phyloP scores from a whole-genome alignment of 2,113 vertebrate genomes.

The Sphaerodactylus townsendi region DNA sequence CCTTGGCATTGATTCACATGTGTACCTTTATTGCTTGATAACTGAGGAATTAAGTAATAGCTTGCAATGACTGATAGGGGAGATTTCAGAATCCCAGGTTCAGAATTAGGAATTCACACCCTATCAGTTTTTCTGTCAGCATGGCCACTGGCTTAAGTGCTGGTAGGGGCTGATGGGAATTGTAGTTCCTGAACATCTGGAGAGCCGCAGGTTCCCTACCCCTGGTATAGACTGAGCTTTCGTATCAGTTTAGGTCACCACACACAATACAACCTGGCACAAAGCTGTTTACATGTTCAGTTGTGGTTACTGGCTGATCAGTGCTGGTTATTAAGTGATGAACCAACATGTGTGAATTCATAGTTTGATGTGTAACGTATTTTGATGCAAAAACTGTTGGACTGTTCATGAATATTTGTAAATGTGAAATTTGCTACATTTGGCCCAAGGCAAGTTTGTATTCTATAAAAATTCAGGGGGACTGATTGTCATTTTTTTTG shows the following conservation, averaged over 20 bases:
- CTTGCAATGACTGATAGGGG: too few relatives aligned
- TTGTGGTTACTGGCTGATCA: not conserved
- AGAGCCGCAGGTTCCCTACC: too few relatives aligned
- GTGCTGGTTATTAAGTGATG: not conserved
- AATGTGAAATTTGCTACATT: not conserved
- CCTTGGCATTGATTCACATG: not conserved
- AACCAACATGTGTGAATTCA: not conserved
- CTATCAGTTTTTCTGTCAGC: too few relatives aligned
- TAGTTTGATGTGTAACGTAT: not conserved
- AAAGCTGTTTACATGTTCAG: not conserved
- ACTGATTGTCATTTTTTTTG: not conserved
- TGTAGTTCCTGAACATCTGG: too few relatives aligned
- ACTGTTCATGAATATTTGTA: not conserved
- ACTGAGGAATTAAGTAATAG: not conserved
- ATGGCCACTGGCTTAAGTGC: too few relatives aligned
- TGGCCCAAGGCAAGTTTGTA: not conserved
- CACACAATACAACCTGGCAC: too few relatives aligned
- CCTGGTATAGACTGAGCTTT: too few relatives aligned
- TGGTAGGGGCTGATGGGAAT: too few relatives aligned
- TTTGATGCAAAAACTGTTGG: not conserved
- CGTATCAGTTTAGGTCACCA: too few relatives aligned
- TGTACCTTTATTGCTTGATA: not conserved
- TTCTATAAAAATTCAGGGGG: not conserved
- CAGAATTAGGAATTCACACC: too few relatives aligned
- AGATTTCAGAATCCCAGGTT: too few relatives aligned